phyloP scores from a whole-genome alignment of 2,888 invertebrate genomes.

The Drosophila nigritarsus region DNA sequence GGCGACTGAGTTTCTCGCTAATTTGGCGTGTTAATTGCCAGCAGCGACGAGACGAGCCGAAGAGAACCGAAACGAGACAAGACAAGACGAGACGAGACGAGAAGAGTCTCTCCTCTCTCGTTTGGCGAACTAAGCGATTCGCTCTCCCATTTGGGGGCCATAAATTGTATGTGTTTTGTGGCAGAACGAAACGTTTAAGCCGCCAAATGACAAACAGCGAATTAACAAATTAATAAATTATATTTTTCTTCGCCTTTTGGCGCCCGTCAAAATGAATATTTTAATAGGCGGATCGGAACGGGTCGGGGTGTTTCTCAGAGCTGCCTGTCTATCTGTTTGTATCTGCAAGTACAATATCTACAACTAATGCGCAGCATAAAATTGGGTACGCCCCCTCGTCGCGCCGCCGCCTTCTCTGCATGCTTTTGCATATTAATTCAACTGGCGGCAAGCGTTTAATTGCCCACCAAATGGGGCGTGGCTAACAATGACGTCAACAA shows the following conservation, averaged over 20 bases:
- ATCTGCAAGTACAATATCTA: constrained; percentile 59
- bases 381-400: constrained; percentile 55
- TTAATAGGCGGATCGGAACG: constrained; percentile 38
- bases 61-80: constrained; percentile 27
- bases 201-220: constrained; percentile 81
- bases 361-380: constrained; percentile 67
- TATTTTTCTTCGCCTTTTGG: constrained; percentile 62
- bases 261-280: constrained; percentile 61
- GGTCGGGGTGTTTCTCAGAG: constrained; percentile 33
- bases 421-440: constrained; percentile 68
- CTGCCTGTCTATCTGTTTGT: constrained; percentile 16
- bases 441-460: constrained; percentile 63
- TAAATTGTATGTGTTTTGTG: constrained; percentile 75
- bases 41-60: constrained; percentile 40
- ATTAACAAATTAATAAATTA: constrained; percentile 82
- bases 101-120: constrained; percentile 8
- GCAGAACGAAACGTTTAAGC: constrained; percentile 81
- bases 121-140: constrained; percentile 3
- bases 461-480: constrained; percentile 77
- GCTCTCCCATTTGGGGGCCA: constrained; percentile 55
- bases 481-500: constrained; percentile 74
- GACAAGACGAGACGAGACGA: constrained; percentile 25
- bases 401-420: constrained; percentile 31
- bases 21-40: constrained; percentile 79
- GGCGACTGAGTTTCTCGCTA: constrained; percentile 59